Conservation (phyloP, 1,140 invertebrate genomes). For the Sycophila sp. region DNA sequence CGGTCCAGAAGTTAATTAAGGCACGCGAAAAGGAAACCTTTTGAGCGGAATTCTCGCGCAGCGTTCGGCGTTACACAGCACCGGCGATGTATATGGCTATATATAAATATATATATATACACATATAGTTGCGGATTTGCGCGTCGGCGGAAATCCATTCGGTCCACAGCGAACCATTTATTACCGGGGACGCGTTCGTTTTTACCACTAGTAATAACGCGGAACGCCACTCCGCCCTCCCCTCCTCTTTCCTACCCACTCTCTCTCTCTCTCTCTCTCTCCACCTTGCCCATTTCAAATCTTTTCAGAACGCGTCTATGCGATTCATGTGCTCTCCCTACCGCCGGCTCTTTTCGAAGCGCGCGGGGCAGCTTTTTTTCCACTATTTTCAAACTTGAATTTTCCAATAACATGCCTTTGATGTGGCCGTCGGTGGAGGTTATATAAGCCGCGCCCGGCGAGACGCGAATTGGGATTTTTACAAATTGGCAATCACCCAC, state of each 20-base stretch:
- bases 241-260: too few species aligned
- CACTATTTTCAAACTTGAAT: constrained; percentile 28
- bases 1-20: too few species aligned
- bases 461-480: constrained; percentile 51
- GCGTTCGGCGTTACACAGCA: too few species aligned
- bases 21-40: too few species aligned
- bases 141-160: too few species aligned
- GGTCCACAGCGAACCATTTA: neutral
- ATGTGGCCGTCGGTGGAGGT: neutral
- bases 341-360: neutral
- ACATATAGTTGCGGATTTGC: too few species aligned
- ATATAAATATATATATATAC: too few species aligned
- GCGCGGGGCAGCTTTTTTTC: constrained; percentile 5
- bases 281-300: neutral
- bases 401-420: constrained; percentile 28
- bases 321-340: too few species aligned
- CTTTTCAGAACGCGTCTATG: neutral
- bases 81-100: too few species aligned
- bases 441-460: constrained; percentile 28
- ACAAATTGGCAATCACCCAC: constrained; percentile 58
- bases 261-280: too few species aligned
- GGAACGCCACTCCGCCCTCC: neutral
- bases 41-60: too few species aligned
- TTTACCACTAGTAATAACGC: neutral
- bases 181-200: neutral